phyloP scores from a whole-genome alignment of 1,140 invertebrate genomes.

The Eriocheir sinensis region DNA sequence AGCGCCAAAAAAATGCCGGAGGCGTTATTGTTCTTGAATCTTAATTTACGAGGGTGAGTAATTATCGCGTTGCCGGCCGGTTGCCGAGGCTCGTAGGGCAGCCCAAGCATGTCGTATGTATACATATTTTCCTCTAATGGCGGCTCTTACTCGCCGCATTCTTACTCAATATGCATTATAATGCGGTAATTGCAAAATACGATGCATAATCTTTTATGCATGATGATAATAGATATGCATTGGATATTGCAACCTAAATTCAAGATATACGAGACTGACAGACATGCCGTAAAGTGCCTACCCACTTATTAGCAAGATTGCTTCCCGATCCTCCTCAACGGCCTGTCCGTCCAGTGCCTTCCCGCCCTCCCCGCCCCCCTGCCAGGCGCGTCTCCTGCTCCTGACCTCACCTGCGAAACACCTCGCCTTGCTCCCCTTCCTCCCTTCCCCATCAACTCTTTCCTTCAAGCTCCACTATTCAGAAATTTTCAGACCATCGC shows the following conservation, averaged over 20 bases:
- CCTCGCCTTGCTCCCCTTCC: background rate
- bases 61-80: constrained; percentile 51
- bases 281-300: constrained; percentile 69
- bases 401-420: constrained; percentile 41
- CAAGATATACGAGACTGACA: constrained; percentile 72
- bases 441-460: background rate
- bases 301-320: constrained; percentile 73
- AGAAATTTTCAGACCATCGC: constrained; percentile 1
- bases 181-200: constrained; percentile 73
- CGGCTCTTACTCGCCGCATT: constrained; percentile 52
- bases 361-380: background rate
- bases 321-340: constrained; percentile 54
- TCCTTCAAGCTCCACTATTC: constrained; percentile 13
- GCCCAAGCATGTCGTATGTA: constrained; percentile 53
- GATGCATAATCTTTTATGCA: constrained; percentile 74
- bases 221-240: constrained; percentile 76
- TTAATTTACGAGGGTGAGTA: constrained; percentile 34
- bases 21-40: background rate
- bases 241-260: constrained; percentile 76
- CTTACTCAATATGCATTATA: constrained; percentile 73
- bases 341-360: constrained; percentile 37
- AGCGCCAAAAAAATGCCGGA: background rate
- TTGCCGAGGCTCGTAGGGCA: constrained; percentile 39
- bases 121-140: constrained; percentile 62
- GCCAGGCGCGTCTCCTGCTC: background rate